A percentile compares a stretch with the other conserved stretches of the same genome.
Conservation (phyloP, 1,140 invertebrate species). For the Diorhabda carinulata region DNA sequence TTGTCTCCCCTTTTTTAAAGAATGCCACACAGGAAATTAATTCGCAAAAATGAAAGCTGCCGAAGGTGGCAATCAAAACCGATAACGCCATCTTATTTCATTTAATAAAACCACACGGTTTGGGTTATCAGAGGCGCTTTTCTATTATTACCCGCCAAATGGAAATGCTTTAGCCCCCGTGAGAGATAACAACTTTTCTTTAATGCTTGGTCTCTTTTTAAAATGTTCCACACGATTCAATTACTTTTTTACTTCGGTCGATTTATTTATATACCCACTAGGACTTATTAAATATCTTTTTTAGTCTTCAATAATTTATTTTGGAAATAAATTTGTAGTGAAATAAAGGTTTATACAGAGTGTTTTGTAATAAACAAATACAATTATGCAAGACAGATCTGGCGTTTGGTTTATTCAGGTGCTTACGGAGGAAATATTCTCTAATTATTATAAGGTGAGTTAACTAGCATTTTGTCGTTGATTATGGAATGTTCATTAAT, state of each 20-base stretch:
- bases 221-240: neutral
- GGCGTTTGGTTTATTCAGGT: no score
- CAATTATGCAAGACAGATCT: no score
- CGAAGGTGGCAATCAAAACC: slow-evolving; percentile 38
- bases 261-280: neutral
- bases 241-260: neutral
- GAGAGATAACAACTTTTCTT: slow-evolving; percentile 1
- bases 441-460: no score
- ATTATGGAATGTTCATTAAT: no score
- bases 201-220: neutral
- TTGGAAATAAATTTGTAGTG: no score
- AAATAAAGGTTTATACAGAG: no score
- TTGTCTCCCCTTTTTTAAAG: slow-evolving; percentile 46
- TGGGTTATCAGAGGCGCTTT: slow-evolving; percentile 38
- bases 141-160: slow-evolving; percentile 1
- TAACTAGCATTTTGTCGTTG: no score
- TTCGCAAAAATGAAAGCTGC: slow-evolving; percentile 48
- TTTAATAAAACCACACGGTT: slow-evolving; percentile 41
- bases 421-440: no score
- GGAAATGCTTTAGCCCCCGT: neutral
- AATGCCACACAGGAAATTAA: slow-evolving; percentile 50
- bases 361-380: no score
- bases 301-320: no score
- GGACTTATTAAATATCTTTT: no score
- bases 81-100: slow-evolving; percentile 46